Base-by-base conservation (phyloP, 2,888 invertebrate species). In the Pristionchus entomophagus region DNA sequence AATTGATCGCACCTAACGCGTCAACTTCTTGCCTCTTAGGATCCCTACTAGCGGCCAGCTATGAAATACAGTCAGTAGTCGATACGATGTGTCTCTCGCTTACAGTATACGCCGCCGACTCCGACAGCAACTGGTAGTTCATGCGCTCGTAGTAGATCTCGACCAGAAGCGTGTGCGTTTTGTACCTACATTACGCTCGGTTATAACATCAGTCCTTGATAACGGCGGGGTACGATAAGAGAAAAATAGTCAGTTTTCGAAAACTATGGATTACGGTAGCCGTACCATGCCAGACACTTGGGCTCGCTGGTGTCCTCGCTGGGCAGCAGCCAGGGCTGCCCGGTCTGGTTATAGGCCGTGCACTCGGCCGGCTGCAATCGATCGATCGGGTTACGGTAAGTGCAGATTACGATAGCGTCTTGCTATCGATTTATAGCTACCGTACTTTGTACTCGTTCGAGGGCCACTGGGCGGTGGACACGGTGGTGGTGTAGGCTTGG, bases 141-240 rank as follows among this genome's bases (percentile, higher is more conserved):
- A 94, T 91, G 69, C 93, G 92, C 81, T 93, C 92, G 88, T 92
- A 94, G 89, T 93, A 94, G 29, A 94, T 91, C 86, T 94, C 93
- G 5, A 94, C 84, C 69, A 94, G 93, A 12, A 93, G 91, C 35
- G 94, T 92, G 83, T 94, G 93, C 5, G 89, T 86, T 65, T 93
- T 92, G 90, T 91, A 92, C 89, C 90, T 82, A 26, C 59, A 26
- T 22, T 59, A 45, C 14, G 45, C 8, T 10, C n/a, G n/a, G 6
- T 14, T 45, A 45, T 45, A 45, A 45, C 6, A 6, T 45, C 45
- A 45, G 45, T 45, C 14, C 45, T 10, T 14, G 45, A 10, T 45
- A 45, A 14, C n/a, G n/a, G n/a, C n/a, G 56, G 10, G 5, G n/a
- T 56, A 22, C 22, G n/a, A 4, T 56, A 22, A 56, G 56, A 8